These are phyloP conservation scores for Sceliomorpha sp. DNA, from an alignment of 2,888 invertebrate species.

Conservation along the genomic window DNA sequence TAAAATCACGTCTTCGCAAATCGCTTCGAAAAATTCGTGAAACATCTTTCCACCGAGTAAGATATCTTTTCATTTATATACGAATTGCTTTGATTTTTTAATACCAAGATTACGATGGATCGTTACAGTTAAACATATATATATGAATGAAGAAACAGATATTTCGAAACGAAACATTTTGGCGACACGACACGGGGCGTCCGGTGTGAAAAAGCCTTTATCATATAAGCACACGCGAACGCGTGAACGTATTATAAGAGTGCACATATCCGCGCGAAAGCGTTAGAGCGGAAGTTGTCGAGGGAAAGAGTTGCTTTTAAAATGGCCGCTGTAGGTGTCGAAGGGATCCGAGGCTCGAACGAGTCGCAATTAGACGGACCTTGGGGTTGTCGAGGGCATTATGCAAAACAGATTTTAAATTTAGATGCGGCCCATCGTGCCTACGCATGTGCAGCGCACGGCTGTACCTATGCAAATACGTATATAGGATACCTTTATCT, in stretches of 20 bases:
- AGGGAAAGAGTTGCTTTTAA: conserved; percentile 68
- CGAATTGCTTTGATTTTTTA: no score
- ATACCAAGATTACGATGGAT: no score
- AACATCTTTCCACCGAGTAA: no score
- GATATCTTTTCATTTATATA: no score
- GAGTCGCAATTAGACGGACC: conserved; percentile 75
- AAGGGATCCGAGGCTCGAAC: conserved; percentile 72
- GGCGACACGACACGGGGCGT: conserved; percentile 33
- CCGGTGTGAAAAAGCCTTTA: conserved; percentile 30
- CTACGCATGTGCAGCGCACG: conserved; percentile 29
- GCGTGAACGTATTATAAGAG: conserved; percentile 33
- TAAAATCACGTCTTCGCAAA: no score
- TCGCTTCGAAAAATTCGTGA: no score
- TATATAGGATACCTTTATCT: conserved; percentile 26
- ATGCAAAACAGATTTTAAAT: conserved; percentile 80
- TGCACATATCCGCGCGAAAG: conserved; percentile 29
- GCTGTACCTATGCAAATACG: conserved; percentile 31
- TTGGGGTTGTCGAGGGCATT: conserved; percentile 69
- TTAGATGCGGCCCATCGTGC: conserved; percentile 72
- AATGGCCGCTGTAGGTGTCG: conserved; percentile 72
- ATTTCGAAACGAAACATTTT: no score
- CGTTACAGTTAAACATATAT: no score
- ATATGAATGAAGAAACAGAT: conserved; percentile 36
- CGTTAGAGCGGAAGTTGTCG: conserved; percentile 54
- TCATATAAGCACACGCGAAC: conserved; percentile 38